Conservation (phyloP, 2,888 invertebrate genomes). For the Pterostichus niger region DNA sequence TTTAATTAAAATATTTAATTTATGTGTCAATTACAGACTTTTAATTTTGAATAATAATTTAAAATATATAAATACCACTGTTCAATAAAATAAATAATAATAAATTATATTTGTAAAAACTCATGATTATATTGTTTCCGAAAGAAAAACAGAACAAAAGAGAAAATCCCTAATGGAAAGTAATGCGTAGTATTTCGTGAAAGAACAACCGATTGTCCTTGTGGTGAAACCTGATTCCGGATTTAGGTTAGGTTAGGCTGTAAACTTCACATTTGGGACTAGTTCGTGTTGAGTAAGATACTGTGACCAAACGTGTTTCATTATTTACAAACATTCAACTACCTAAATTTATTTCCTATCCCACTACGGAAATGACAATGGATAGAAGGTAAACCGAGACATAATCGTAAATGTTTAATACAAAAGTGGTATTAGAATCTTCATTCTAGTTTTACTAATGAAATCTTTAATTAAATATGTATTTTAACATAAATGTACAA, state of each 20-base stretch:
- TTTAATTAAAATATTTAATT: too few relatives aligned
- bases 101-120: not conserved
- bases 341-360: constrained; percentile 49
- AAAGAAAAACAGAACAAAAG: constrained; percentile 1
- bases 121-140: not conserved
- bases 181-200: constrained; percentile 33
- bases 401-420: constrained; percentile 33
- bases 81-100: not conserved
- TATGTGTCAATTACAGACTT: too few relatives aligned
- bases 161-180: constrained; percentile 38
- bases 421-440: too few relatives aligned
- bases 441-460: too few relatives aligned
- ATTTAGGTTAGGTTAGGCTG: constrained; percentile 53
- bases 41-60: too few relatives aligned
- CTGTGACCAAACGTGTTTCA: constrained; percentile 46
- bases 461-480: too few relatives aligned
- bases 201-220: constrained; percentile 45
- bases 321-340: constrained; percentile 53
- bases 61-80: too few relatives aligned
- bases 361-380: not conserved
- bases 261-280: constrained; percentile 50
- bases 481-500: too few relatives aligned
- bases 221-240: constrained; percentile 32
- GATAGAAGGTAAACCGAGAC: not conserved
- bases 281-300: constrained; percentile 50